These are phyloP conservation scores for Zapus hudsonius DNA, from an alignment of 2,113 vertebrate species.

Conservation along the genomic window DNA sequence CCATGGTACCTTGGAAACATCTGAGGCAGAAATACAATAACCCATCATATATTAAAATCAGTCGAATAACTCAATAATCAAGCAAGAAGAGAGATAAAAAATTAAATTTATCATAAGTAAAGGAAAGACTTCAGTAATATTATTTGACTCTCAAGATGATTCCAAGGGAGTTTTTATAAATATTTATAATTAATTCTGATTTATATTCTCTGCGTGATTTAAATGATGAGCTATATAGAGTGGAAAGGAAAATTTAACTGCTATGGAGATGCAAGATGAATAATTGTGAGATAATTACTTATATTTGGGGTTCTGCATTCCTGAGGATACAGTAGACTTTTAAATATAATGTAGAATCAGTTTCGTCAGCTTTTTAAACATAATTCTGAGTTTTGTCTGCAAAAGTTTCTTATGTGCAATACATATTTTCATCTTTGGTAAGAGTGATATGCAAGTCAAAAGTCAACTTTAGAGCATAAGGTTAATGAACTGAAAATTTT, in stretches of 20 bases:
- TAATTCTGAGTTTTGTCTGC: neutral
- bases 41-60: neutral
- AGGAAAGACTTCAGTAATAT: neutral
- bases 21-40: neutral
- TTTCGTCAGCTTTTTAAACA: neutral
- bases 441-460: neutral
- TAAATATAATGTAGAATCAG: neutral
- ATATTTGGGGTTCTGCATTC: too few species aligned
- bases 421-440: neutral
- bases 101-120: neutral
- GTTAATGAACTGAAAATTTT: neutral
- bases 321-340: neutral
- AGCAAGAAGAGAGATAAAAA: neutral
- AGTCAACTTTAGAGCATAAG: neutral
- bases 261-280: neutral
- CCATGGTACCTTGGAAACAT: neutral
- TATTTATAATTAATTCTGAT: neutral
- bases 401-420: neutral
- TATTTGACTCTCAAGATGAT: neutral
- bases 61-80: conserved; percentile 15
- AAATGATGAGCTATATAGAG: neutral
- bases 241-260: neutral
- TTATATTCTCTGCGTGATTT: neutral
- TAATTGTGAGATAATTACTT: neutral
- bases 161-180: neutral